Percentiles rank a stretch among this genome's conserved stretches.
Conservation (phyloP, 2,888 invertebrate species). For the Blastobasis lacticolella region DNA sequence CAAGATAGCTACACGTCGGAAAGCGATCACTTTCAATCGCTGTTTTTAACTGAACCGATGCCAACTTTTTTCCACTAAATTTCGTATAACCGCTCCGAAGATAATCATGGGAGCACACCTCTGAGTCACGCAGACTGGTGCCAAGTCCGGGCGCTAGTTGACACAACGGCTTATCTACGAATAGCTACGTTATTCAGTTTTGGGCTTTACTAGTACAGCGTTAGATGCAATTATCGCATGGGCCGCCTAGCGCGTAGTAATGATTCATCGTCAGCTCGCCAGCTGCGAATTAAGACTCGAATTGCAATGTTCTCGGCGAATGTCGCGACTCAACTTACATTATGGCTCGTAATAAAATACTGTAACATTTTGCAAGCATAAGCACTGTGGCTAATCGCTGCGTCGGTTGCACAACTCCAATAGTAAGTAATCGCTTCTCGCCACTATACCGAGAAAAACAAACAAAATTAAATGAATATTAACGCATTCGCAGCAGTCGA, state of each 20-base stretch:
- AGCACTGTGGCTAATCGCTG: neutral
- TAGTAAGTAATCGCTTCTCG: too few relatives aligned
- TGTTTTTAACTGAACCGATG: slow-evolving; percentile 18
- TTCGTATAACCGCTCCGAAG: slow-evolving; percentile 26
- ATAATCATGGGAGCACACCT: slow-evolving; percentile 51
- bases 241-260: slow-evolving; percentile 30
- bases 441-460: too few relatives aligned
- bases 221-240: slow-evolving; percentile 20
- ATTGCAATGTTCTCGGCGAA: slow-evolving; percentile 49
- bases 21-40: slow-evolving; percentile 20
- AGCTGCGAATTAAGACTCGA: slow-evolving; percentile 54
- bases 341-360: slow-evolving; percentile 33
- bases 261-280: slow-evolving; percentile 54
- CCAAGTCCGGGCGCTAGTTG: slow-evolving; percentile 33
- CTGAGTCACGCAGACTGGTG: slow-evolving; percentile 56
- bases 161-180: slow-evolving; percentile 29
- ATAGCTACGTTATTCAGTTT: slow-evolving; percentile 30
- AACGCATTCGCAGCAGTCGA: too few relatives aligned
- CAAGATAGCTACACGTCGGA: neutral
- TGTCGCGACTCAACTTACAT: slow-evolving; percentile 45
- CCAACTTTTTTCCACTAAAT: slow-evolving; percentile 27
- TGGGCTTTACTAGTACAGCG: slow-evolving; percentile 31
- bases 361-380: slow-evolving; percentile 10
- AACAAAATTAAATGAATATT: too few relatives aligned
- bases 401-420: too few relatives aligned